Conservation (phyloP, 2,797 vertebrate species). For the Nothura maculosa region DNA sequence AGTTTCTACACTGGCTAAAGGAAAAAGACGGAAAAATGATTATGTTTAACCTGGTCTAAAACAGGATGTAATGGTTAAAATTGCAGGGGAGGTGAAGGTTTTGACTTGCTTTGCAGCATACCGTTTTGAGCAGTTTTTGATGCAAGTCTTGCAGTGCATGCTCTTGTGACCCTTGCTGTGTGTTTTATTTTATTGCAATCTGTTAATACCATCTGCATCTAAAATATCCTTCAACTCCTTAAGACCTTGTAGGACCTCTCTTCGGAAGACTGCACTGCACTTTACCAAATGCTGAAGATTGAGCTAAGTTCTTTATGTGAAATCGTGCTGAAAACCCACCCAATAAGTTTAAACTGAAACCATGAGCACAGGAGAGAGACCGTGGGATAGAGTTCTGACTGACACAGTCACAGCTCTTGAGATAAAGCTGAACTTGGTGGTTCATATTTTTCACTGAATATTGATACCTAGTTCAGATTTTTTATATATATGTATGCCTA, state of each 20-base stretch:
- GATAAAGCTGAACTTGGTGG: not conserved
- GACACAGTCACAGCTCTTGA: not conserved
- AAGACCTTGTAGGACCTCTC: not conserved
- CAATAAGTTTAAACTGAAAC: not conserved
- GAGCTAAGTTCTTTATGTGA: not conserved
- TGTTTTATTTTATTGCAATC: not conserved
- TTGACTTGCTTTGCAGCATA: not conserved
- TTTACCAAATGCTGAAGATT: not conserved
- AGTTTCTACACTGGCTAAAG: not conserved
- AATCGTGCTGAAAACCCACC: not conserved
- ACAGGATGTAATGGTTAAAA: not conserved
- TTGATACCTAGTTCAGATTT: not conserved
- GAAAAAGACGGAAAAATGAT: not conserved
- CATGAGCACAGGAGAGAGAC: not conserved
- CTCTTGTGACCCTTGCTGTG: not conserved
- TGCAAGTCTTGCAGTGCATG: too few species aligned
- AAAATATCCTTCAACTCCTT: not conserved
- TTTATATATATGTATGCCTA: not conserved
- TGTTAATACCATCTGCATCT: not conserved
- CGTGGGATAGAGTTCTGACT: not conserved
- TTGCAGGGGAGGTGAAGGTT: not conserved
- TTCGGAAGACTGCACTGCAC: not conserved
- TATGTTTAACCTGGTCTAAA: not conserved
- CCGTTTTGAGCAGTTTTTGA: not conserved
- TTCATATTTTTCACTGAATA: not conserved